Conservation (phyloP, 2,888 invertebrate genomes). For the Malacosoma neustria region DNA sequence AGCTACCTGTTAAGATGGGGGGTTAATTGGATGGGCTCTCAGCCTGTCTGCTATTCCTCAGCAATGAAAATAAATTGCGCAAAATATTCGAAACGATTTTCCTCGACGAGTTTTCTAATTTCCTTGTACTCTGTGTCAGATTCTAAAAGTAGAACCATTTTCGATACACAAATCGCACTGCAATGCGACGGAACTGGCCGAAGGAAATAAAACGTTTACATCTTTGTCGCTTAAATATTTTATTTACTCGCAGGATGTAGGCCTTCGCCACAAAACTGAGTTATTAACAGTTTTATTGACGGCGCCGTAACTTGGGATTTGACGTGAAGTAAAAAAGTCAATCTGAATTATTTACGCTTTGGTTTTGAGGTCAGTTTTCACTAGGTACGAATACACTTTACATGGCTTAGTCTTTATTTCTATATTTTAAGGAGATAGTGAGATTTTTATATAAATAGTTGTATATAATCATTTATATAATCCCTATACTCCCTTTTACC, state of each 20-base stretch:
- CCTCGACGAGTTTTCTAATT: neutral
- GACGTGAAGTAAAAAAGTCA: neutral
- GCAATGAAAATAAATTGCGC: neutral
- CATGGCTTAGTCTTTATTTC: too few relatives aligned
- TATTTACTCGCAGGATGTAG: neutral
- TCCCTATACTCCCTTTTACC: too few relatives aligned
- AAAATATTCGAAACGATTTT: neutral
- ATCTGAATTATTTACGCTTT: too few relatives aligned
- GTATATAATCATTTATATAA: too few relatives aligned
- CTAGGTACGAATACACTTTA: too few relatives aligned
- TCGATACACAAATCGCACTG: slow-evolving; percentile 18
- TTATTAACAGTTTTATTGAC: neutral
- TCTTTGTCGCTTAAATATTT: neutral
- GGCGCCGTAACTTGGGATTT: neutral
- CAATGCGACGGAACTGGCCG: slow-evolving; percentile 34
- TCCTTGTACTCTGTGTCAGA: neutral
- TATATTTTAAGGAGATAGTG: too few relatives aligned
- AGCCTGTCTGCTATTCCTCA: neutral
- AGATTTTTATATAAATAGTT: too few relatives aligned
- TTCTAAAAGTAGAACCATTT: neutral
- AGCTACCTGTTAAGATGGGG: too few relatives aligned
- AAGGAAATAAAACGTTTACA: slow-evolving; percentile 41
- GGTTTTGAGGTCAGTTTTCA: too few relatives aligned
- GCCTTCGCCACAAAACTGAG: neutral
- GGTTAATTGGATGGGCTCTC: too few relatives aligned